Conservation (phyloP, 2,113 vertebrate species). For the cattle (Bos taurus) region ARS-UCD2.0 NC_037346.1:27694001-27694500, state of each 20-base stretch:
- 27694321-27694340: background rate
- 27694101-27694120: background rate
- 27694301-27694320: background rate
- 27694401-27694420: background rate
- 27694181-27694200: background rate
- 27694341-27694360: background rate
- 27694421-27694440: background rate
- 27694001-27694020: rapidly evolving
- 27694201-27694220: background rate
- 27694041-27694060: background rate
- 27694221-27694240: background rate
- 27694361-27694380: background rate
- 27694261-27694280: background rate
- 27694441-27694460: background rate
- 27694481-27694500: background rate
- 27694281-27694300: background rate
- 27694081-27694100: background rate
- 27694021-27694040: background rate
- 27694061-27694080: background rate
- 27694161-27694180: background rate
- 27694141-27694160: background rate
- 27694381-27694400: background rate
- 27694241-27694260: background rate
- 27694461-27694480: background rate
- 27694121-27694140: background rate